phyloP scores from a whole-genome alignment of 35 echinoderm and acorn worm genomes.

The Hemicentrotus pulcherrimus region DNA sequence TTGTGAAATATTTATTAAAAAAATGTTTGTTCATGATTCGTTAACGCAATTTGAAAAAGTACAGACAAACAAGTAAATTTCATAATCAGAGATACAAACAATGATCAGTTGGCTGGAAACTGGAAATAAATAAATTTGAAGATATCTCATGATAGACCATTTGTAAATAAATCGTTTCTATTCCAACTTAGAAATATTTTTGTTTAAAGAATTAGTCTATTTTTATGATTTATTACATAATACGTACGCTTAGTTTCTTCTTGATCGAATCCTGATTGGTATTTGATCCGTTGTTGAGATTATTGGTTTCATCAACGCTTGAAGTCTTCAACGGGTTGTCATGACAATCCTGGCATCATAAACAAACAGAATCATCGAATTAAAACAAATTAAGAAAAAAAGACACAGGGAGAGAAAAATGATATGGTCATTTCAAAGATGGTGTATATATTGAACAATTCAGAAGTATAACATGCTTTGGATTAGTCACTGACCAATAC shows the following conservation, averaged over 20 bases:
- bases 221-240: background rate
- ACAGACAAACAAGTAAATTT: background rate
- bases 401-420: background rate
- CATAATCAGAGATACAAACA: background rate
- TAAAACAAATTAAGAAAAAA: background rate
- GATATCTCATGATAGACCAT: background rate
- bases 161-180: background rate
- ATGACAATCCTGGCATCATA: background rate
- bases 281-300: constrained; percentile 13
- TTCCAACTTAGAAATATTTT: background rate
- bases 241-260: background rate
- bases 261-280: background rate
- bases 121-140: too few species aligned
- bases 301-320: background rate
- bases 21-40: too few species aligned
- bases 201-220: background rate
- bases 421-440: background rate
- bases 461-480: background rate
- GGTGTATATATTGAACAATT: background rate
- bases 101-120: background rate
- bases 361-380: background rate
- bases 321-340: constrained; percentile 21
- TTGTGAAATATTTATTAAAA: too few species aligned
- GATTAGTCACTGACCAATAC: background rate
- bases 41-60: background rate